These are phyloP conservation scores for Phyllotis vaccarum DNA, from an alignment of 2,797 vertebrate species.

Conservation along the genomic window DNA sequence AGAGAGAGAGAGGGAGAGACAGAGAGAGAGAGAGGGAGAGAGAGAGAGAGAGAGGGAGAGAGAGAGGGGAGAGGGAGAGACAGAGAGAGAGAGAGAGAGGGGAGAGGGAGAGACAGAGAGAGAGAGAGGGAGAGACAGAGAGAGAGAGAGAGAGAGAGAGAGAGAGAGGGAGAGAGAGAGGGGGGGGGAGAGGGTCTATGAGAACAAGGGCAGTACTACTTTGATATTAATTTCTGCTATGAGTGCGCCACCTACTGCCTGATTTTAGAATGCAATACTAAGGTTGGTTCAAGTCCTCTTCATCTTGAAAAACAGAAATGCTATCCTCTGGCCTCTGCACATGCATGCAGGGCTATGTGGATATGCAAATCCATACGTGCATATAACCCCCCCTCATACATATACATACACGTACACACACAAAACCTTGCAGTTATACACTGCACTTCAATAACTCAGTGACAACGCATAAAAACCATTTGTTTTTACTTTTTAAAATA, in stretches of 20 bases:
- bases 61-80: too few relatives aligned
- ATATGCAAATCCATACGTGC: neutral
- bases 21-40: too few relatives aligned
- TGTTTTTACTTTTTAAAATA: slow-evolving; percentile 50
- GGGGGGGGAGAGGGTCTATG: neutral
- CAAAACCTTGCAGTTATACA: neutral
- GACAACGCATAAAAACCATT: neutral
- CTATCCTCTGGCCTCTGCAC: neutral
- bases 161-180: too few relatives aligned
- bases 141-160: neutral
- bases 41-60: too few relatives aligned
- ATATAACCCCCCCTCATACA: too few relatives aligned
- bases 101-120: too few relatives aligned
- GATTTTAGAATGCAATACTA: slow-evolving; percentile 52
- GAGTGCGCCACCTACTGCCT: slow-evolving; percentile 84
- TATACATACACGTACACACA: too few relatives aligned
- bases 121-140: too few relatives aligned
- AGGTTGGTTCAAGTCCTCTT: slow-evolving; percentile 26
- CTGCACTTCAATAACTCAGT: slow-evolving; percentile 50
- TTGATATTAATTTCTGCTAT: neutral
- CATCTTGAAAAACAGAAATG: slow-evolving; percentile 54
- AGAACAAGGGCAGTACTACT: neutral
- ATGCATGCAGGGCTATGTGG: neutral
- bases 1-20: too few relatives aligned
- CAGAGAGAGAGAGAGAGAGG: too few relatives aligned